Conservation (phyloP, 64 coral and sea anemone genomes). For the Catalaphyllia jardinei region DNA sequence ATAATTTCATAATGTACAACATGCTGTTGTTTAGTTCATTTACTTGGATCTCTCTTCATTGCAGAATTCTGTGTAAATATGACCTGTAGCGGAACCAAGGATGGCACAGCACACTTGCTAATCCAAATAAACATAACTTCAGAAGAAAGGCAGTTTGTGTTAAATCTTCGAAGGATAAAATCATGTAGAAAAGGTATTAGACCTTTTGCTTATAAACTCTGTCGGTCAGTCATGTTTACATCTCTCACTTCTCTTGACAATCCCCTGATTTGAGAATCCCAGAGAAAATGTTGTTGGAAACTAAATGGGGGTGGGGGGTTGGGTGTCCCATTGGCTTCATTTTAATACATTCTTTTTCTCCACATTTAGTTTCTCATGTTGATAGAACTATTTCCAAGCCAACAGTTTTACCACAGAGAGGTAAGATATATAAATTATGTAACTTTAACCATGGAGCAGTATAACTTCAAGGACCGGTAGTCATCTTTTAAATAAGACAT, state of each 20-base stretch:
- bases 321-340: too few relatives aligned
- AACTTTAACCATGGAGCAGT: too few relatives aligned
- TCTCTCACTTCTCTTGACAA: too few relatives aligned
- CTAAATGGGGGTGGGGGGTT: too few relatives aligned
- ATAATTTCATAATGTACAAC: too few relatives aligned
- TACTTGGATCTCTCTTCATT: not conserved
- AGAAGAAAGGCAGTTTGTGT: constrained; percentile 47
- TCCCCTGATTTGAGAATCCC: too few relatives aligned
- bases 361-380: not conserved
- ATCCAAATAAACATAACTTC: constrained; percentile 74
- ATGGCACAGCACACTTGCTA: constrained; percentile 65
- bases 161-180: constrained; percentile 64
- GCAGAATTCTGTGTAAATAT: constrained; percentile 81
- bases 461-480: too few relatives aligned
- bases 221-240: too few relatives aligned
- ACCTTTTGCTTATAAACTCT: not conserved
- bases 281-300: too few relatives aligned
- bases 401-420: not conserved
- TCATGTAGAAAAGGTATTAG: constrained; percentile 51
- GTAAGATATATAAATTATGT: not conserved
- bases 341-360: not conserved
- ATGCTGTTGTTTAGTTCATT: not conserved
- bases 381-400: not conserved
- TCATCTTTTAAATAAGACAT: too few relatives aligned
- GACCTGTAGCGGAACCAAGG: constrained; percentile 57